Conservation (phyloP, 2,888 invertebrate species). For the Drosophila pseudotakahashii region DNA sequence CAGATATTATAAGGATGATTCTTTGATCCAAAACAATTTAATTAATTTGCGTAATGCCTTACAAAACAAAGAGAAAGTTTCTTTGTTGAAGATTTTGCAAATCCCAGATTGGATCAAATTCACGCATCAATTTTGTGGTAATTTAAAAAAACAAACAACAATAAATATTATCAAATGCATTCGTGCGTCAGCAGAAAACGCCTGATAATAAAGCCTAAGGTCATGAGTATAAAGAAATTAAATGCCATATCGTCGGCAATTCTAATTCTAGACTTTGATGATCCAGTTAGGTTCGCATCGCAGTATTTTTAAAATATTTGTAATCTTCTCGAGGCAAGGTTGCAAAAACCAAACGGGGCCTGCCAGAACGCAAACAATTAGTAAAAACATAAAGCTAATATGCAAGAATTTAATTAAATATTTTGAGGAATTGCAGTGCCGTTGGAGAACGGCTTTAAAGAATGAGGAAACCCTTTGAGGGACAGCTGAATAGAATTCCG, state of each 20-base stretch:
- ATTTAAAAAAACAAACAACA: conserved; percentile 5
- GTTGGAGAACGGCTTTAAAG: conserved; percentile 17
- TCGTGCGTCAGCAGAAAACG: neutral
- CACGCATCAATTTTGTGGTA: neutral
- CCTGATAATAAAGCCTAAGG: conserved; percentile 8
- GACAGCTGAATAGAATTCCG: conserved; percentile 25
- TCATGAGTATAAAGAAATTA: conserved; percentile 10
- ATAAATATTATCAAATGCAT: neutral
- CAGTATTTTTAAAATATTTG: conserved; percentile 49
- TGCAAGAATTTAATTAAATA: conserved; percentile 36
- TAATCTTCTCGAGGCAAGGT: conserved; percentile 52
- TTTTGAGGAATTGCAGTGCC: conserved; percentile 34
- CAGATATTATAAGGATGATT: conserved; percentile 16
- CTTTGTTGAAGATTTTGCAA: conserved; percentile 23
- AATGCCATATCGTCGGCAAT: conserved; percentile 26
- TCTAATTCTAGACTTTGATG: conserved; percentile 24
- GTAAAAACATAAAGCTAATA: neutral
- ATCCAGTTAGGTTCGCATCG: conserved; percentile 25
- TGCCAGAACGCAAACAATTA: conserved; percentile 16
- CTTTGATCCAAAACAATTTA: conserved; percentile 19
- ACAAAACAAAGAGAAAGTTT: conserved; percentile 38
- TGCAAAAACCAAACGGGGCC: conserved; percentile 27
- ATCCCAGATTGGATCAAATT: conserved; percentile 11
- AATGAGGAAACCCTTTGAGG: conserved; percentile 33
- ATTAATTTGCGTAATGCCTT: conserved; percentile 26